Percentiles rank a stretch among this genome's conserved stretches.
phyloP scores from a whole-genome alignment of 2,888 invertebrate genomes.

The Oscheius sp. region DNA sequence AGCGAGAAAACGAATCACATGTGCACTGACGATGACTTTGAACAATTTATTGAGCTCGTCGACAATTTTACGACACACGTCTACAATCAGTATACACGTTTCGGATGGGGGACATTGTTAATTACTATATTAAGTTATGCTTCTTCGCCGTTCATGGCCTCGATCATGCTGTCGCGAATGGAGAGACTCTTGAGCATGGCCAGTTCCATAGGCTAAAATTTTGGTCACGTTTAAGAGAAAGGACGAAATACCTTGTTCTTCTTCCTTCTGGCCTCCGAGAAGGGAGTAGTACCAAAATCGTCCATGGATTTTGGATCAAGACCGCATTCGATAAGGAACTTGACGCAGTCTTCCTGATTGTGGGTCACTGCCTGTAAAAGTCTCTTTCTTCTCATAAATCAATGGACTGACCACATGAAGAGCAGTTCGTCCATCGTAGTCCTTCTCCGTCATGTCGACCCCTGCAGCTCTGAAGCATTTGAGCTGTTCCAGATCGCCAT shows the following conservation, averaged over 20 bases:
- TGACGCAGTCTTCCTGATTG: constrained; percentile 57
- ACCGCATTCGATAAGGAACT: constrained; percentile 58
- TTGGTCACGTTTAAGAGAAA: not conserved
- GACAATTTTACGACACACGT: constrained; percentile 15
- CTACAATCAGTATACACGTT: constrained; percentile 25
- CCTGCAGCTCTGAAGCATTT: constrained; percentile 73
- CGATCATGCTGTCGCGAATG: constrained; percentile 6
- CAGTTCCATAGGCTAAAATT: constrained; percentile 21
- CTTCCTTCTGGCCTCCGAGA: constrained; percentile 55
- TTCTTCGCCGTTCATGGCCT: constrained; percentile 11
- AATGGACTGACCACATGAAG: constrained; percentile 64
- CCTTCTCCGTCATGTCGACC: constrained; percentile 60
- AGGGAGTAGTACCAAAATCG: constrained; percentile 63
- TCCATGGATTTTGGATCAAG: constrained; percentile 60
- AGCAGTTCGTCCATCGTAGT: constrained; percentile 70
- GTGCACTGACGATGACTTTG: not conserved
- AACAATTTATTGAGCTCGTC: constrained; percentile 3
- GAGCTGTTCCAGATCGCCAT: constrained; percentile 72
- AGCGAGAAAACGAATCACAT: not conserved
- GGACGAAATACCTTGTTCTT: constrained; percentile 38
- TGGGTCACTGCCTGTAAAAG: constrained; percentile 61
- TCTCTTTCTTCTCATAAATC: not conserved
- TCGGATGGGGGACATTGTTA: constrained; percentile 4
- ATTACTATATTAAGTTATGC: constrained; percentile 10
- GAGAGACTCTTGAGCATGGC: constrained; percentile 24